Evolutionary conservation across 2,113 vertebrate genomes (phyloP), one percentile per base, ranked within the genome.

Genomic region (Ia io): DNA sequence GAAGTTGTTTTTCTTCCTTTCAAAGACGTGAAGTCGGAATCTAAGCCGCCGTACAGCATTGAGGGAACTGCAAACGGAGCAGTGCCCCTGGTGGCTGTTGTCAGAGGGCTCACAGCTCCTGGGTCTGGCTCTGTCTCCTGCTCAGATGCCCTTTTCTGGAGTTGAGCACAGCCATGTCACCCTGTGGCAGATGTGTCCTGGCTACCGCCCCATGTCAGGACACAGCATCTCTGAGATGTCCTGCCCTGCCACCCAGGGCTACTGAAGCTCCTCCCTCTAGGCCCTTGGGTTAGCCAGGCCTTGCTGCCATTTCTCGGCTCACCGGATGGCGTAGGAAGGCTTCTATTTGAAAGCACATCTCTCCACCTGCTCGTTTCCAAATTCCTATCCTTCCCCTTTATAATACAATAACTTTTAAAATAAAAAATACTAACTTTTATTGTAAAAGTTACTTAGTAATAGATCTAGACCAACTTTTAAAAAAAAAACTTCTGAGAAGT

Each of bases 121-220:
- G 25, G 32, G 17, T 59, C 73, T 23, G n/a, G 11, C 18, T 32
- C 30, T 51, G 11, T 56, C 22, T 91, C 3, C n/a, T 61, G 51
- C 47, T 61, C 35, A 37, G 4, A 22, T 1, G 6, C n/a, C 30
- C 37, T 63, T 71, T 87, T 70, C 61, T 53, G 59, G 40, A 85
- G 37, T 23, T 61, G 14, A n/a, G 37, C 69, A 44, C 9, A 22
- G 44, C 47, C 10, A 17, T 10, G 49, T 12, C 11, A 25, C 2
- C 20, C 56, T 4, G 0, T 9, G 28, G 35, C 59, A 70, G 32
- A 20, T 8, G 1, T 3, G 47, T n/a, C 40, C 28, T 1, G 0
- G 40, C n/a, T 37, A 3, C 8, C n/a, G 0, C 47, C 67, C 61
- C 32, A 2, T 9, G 13, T 84, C 37, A 23, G 44, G 63, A 25